These are phyloP conservation scores for Cephus rjabovi DNA, from an alignment of 2,888 invertebrate species.

Conservation along the genomic window DNA sequence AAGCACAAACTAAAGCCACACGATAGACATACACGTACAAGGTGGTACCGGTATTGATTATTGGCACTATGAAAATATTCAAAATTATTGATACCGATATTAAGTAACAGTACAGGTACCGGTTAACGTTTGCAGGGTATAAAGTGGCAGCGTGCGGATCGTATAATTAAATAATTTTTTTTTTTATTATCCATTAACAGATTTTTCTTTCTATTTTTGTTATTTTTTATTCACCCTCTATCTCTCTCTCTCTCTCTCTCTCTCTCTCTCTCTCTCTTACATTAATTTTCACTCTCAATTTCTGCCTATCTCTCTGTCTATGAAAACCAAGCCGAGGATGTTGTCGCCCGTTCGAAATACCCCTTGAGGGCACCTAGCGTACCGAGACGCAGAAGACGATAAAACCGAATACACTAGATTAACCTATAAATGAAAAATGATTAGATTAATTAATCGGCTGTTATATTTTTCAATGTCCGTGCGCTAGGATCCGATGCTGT, in stretches of 20 bases:
- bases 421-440: neutral
- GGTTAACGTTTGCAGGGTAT: neutral
- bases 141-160: neutral
- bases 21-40: neutral
- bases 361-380: slow-evolving; percentile 6
- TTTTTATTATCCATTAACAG: neutral
- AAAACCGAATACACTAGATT: neutral
- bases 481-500: slow-evolving; percentile 11
- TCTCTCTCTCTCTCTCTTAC: neutral
- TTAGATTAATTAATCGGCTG: neutral
- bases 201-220: neutral
- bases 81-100: neutral
- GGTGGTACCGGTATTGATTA: neutral
- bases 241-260: too few relatives aligned
- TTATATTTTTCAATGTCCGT: slow-evolving; percentile 7
- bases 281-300: neutral
- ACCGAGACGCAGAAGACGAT: neutral
- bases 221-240: neutral
- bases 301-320: neutral
- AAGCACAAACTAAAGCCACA: neutral
- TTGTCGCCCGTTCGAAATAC: slow-evolving; percentile 12
- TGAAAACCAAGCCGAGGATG: neutral
- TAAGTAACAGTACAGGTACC: neutral
- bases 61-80: neutral
- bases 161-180: neutral